Evolutionary conservation across 1,140 invertebrate species (phyloP), one percentile per base, ranked within the genome.

Genomic region (Phenacoccus solenopsis): DNA sequence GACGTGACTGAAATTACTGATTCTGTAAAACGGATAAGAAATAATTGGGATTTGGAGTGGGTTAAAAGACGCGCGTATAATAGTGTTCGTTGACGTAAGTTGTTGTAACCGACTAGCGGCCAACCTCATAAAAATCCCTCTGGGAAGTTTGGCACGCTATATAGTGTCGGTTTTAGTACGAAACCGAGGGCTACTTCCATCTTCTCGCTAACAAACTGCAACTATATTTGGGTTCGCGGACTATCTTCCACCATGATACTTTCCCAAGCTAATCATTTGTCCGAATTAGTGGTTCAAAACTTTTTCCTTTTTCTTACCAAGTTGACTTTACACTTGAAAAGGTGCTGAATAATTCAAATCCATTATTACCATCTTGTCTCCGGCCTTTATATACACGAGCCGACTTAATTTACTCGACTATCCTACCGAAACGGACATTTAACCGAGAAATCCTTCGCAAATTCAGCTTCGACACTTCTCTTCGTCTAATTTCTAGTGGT

Each of bases 131-230:
- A 49, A 49, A 49, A 49, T 49, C 38, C 38, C 38, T 49, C 20
- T 49, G 38, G 38, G 38, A 49, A 49, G 38, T 49, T 49, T 49
- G 38, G 38, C 38, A 49, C 38, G 38, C 38, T 49, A 49, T 49
- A 49, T 49, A 49, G 16, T 49, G 38, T 49, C 38, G 38, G 38
- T 49, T 49, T 49, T 49, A 49, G 38, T 9, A n/a, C 38, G 16
- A 49, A 49, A 49, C 38, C 38, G 38, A 49, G 38, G 16, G 16
- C 38, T 16, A 49, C 16, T 49, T 49, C 38, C 38, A 49, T 49
- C 38, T 49, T 49, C 38, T 49, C 20, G 38, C 38, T 49, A 49
- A 49, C 38, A 49, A 49, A 49, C 38, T 9, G 38, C 38, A 49
- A 16, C 30, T 49, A 16, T 49, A 49, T 49, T n/a, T 49, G 38